phyloP scores from a whole-genome alignment of 2,797 vertebrate genomes.

The Mormyrus proboscirostris region DNA sequence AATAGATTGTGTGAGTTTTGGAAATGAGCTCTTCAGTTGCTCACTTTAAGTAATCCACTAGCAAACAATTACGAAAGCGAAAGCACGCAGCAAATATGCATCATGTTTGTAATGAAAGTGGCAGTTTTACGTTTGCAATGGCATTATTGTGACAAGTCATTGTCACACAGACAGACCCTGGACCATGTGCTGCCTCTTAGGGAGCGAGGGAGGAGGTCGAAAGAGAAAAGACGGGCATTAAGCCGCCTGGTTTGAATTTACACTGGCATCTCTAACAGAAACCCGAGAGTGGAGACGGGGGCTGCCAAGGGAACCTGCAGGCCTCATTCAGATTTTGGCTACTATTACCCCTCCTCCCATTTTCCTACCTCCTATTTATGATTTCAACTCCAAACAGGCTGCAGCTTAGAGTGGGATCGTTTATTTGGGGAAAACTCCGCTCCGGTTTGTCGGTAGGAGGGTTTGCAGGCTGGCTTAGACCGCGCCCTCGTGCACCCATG shows the following conservation, averaged over 20 bases:
- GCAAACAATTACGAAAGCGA: background rate
- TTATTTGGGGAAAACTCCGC: background rate
- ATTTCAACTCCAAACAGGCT: constrained; percentile 14
- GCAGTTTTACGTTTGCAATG: background rate
- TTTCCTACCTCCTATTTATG: constrained; percentile 16
- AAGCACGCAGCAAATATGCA: background rate
- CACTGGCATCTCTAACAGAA: constrained; percentile 31
- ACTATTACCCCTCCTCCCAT: constrained; percentile 20
- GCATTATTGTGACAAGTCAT: background rate
- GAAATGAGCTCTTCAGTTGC: background rate
- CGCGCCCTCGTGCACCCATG: background rate
- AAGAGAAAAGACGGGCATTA: background rate
- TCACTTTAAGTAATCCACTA: background rate
- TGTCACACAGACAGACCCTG: background rate
- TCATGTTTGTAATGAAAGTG: background rate
- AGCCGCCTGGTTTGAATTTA: constrained; percentile 24
- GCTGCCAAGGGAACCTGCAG: background rate
- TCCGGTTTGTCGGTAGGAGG: background rate
- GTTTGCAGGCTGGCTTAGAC: background rate
- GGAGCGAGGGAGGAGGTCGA: background rate
- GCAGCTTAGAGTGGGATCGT: background rate
- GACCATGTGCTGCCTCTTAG: background rate
- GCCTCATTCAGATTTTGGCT: background rate
- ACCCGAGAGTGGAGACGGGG: constrained; percentile 36
- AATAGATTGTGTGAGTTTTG: background rate